Conservation (phyloP, 2,797 vertebrate species). For the Syngnathus acus region DNA sequence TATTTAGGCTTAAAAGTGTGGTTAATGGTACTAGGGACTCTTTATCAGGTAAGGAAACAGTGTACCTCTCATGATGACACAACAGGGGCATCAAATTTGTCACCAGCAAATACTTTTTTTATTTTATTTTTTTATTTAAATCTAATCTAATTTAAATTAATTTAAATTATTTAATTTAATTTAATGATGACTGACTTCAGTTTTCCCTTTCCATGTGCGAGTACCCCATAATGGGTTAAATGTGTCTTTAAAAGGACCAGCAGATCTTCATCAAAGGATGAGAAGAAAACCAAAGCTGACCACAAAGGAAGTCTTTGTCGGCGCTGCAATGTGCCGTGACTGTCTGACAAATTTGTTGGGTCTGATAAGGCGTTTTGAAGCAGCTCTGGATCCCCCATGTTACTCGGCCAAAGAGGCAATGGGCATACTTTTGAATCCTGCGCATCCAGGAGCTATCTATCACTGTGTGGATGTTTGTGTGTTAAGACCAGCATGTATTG, state of each 20-base stretch:
- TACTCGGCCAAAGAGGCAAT: conserved; percentile 42
- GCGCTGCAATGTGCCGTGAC: conserved; percentile 73
- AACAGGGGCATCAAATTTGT: background rate
- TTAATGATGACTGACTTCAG: background rate
- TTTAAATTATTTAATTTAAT: too few species aligned
- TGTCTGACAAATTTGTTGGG: conserved; percentile 62
- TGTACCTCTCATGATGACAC: background rate
- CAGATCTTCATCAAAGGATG: conserved; percentile 53
- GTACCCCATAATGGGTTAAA: background rate
- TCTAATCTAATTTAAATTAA: too few species aligned
- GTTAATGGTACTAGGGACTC: background rate
- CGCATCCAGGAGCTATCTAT: conserved; percentile 34
- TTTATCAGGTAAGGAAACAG: background rate
- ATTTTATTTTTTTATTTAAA: too few species aligned
- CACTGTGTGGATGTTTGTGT: conserved; percentile 24
- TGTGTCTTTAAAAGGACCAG: conserved; percentile 54
- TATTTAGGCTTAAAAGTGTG: conserved; percentile 2
- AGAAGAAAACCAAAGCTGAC: conserved; percentile 31
- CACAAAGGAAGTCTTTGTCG: conserved; percentile 69
- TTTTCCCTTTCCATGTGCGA: background rate
- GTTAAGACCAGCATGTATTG: background rate
- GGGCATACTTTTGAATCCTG: conserved; percentile 40
- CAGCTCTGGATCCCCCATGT: conserved; percentile 63
- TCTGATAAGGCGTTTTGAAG: conserved; percentile 67
- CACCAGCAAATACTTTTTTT: too few species aligned